Base-by-base conservation (phyloP, 1,140 invertebrate species). In the Geopemphigus sp. region DNA sequence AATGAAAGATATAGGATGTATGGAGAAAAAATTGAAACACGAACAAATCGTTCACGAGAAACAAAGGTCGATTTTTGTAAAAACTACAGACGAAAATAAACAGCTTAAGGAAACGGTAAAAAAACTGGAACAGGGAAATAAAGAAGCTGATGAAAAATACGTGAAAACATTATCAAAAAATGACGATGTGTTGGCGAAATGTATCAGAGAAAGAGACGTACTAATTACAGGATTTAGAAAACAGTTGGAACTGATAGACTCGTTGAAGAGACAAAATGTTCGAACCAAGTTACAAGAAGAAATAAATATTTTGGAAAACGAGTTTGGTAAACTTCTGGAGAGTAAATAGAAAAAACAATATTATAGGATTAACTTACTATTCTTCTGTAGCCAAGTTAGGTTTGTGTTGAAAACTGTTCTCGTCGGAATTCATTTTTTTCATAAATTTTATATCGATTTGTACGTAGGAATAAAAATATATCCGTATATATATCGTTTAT, bases 181-280 rank as follows among this genome's bases (percentile, higher is more conserved):
- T 19, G 57, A 78, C 5, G 74, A 63, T 11, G 24, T 12, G 0
- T 15, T 78, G 22, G 39, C 39, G 24, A 78, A 61, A 63, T 63
- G 57, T 63, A 29, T 17, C 4, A 63, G 22, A n/a, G 74, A 78
- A 63, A 78, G 26, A 50, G 74, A 63, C 11, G 22, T 50, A 1
- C 15, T 78, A 50, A 50, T 78, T 12, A 29, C 57, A 32, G 74
- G 29, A n/a, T 78, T 78, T 15, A 54, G 57, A 24, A 78, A 78
- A 78, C 74, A 78, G 47, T 63, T 78, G 45, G 74, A 78, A 63
- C 1, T 78, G 17, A 78, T 78, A n/a, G 74, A 78, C 50, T 47
- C 74, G 10, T 1, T 78, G 45, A 78, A 78, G 57, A 61, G 22
- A 63, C 74, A 63, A 50, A n/a, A 78, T 15, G 39, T 50, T 26